A percentile compares a stretch with the other conserved stretches of the same genome.
Conservation (phyloP, 2,113 vertebrate genomes). For the Rhea americana region DNA sequence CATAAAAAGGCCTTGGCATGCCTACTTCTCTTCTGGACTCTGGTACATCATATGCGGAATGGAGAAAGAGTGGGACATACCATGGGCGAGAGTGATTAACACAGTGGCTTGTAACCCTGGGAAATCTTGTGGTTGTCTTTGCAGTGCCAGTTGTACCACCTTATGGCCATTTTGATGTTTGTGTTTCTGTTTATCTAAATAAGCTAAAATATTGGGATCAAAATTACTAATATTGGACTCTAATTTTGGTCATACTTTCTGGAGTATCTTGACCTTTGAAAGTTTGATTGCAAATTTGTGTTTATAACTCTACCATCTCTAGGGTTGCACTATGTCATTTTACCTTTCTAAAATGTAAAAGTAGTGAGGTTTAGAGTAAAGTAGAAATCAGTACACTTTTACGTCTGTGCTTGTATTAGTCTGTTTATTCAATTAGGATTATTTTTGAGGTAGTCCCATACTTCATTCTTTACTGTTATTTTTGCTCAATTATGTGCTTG, state of each 20-base stretch:
- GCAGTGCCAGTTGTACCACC: background rate
- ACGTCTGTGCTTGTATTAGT: background rate
- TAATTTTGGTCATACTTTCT: background rate
- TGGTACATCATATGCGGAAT: accelerated
- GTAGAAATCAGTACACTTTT: background rate
- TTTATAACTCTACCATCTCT: background rate
- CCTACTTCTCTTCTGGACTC: background rate
- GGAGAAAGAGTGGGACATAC: background rate
- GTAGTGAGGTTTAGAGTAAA: background rate
- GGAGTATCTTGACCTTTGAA: background rate
- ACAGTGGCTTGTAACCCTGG: background rate
- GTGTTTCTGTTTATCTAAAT: background rate
- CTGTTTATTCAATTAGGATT: background rate
- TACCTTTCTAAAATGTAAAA: background rate
- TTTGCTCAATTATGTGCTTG: background rate
- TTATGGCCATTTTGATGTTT: background rate
- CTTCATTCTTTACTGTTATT: background rate
- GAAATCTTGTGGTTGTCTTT: accelerated
- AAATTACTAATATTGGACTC: background rate
- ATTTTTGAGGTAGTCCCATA: background rate
- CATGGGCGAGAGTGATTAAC: background rate
- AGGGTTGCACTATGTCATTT: background rate
- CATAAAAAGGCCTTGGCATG: background rate
- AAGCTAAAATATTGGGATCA: background rate
- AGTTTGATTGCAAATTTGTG: background rate